Conservation (phyloP, 2,113 vertebrate species). For the Bujurquina vittata region DNA sequence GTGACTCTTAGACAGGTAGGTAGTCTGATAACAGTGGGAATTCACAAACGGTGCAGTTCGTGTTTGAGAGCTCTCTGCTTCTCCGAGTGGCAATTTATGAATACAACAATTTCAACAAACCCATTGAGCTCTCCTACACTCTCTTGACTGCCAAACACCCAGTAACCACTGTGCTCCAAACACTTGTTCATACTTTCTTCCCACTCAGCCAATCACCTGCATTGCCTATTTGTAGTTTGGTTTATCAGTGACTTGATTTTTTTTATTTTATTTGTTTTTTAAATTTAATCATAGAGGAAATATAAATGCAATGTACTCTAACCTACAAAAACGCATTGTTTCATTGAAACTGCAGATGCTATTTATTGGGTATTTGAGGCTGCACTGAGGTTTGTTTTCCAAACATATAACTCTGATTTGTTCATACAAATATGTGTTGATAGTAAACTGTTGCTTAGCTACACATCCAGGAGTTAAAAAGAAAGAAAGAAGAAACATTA, state of each 20-base stretch:
- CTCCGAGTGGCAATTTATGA: constrained; percentile 63
- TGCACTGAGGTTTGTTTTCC: neutral
- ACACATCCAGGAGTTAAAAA: neutral
- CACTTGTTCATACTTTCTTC: constrained; percentile 57
- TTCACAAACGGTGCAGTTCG: constrained; percentile 54
- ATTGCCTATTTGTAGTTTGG: neutral
- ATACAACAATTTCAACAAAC: constrained; percentile 61
- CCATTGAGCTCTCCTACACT: constrained; percentile 66
- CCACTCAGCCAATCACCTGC: constrained; percentile 59
- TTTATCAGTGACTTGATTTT: constrained; percentile 7
- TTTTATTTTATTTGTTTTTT: neutral
- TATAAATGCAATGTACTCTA: too few relatives aligned
- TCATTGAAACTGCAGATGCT: too few relatives aligned
- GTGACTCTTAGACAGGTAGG: constrained; percentile 36
- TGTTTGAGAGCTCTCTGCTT: constrained; percentile 55
- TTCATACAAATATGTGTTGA: neutral
- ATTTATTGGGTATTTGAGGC: neutral
- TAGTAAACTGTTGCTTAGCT: neutral
- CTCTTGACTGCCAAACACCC: constrained; percentile 68
- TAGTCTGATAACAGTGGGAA: constrained; percentile 27
- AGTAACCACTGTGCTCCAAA: constrained; percentile 53
- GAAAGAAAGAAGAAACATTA: neutral
- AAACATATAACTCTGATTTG: neutral
- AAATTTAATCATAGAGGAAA: too few relatives aligned
- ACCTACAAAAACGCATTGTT: too few relatives aligned